These are phyloP conservation scores for Datnioides undecimradiatus DNA, from an alignment of 2,113 vertebrate genomes.

Conservation along the genomic window DNA sequence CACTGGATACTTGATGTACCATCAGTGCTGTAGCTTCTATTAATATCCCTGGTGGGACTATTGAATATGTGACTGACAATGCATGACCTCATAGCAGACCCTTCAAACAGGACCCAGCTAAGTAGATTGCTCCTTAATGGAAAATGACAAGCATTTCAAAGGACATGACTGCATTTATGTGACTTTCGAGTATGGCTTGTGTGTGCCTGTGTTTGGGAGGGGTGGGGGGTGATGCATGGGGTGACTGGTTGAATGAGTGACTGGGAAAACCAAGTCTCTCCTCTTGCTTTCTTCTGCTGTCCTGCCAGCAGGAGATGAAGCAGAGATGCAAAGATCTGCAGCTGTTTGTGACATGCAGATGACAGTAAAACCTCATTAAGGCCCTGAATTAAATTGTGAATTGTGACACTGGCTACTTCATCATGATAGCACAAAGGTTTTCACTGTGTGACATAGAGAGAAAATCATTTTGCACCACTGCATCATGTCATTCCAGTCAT, in stretches of 20 bases:
- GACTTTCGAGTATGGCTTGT: not conserved
- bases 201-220: not conserved
- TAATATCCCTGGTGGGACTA: conserved; percentile 46
- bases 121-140: conserved; percentile 71
- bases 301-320: not conserved
- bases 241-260: not conserved
- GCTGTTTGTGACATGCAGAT: not conserved
- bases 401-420: not conserved
- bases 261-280: not conserved
- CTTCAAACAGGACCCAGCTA: conserved; percentile 59
- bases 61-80: conserved; percentile 57
- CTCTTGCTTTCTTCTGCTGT: not conserved
- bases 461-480: not conserved
- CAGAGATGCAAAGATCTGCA: not conserved
- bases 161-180: conserved; percentile 9
- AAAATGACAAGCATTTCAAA: conserved; percentile 53
- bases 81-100: conserved; percentile 70
- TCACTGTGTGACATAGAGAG: not conserved
- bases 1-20: not conserved
- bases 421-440: not conserved
- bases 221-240: too few relatives aligned
- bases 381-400: not conserved
- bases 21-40: conserved; percentile 38
- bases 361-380: not conserved
- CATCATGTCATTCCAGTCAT: not conserved